phyloP scores from a whole-genome alignment of 2,113 vertebrate genomes.

The Indri indri region DNA sequence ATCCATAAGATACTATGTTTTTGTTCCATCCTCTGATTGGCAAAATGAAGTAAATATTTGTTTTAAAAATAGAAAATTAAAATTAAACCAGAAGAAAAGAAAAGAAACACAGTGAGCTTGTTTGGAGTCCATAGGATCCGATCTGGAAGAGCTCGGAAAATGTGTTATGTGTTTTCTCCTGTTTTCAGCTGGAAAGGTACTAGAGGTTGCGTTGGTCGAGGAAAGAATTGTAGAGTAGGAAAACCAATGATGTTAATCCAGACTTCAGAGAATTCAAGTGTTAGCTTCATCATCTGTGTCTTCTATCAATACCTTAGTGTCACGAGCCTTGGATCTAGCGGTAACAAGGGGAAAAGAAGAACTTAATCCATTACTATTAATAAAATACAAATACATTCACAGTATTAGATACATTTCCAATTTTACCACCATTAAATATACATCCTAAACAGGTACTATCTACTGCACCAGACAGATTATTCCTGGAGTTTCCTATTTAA shows the following conservation, averaged over 20 bases:
- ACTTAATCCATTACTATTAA: not conserved
- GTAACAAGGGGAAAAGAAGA: conserved; percentile 19
- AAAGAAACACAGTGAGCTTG: conserved; percentile 89
- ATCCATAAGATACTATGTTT: conserved; percentile 85
- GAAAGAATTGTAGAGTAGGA: conserved; percentile 82
- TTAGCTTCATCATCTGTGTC: conserved; percentile 97
- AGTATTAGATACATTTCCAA: not conserved
- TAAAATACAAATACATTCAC: conserved; percentile 1
- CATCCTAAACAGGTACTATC: not conserved
- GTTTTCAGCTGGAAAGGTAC: conserved; percentile 86
- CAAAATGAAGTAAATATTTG: conserved; percentile 87
- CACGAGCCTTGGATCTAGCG: conserved; percentile 92
- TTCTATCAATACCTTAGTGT: conserved; percentile 98
- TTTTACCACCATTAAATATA: not conserved
- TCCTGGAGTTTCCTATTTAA: not conserved
- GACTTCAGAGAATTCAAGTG: conserved; percentile 88
- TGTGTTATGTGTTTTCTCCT: conserved; percentile 84
- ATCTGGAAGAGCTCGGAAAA: conserved; percentile 87
- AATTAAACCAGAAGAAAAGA: conserved; percentile 88
- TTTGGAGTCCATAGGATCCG: conserved; percentile 89
- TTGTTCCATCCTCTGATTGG: conserved; percentile 88
- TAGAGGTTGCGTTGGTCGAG: conserved; percentile 84
- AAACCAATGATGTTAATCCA: conserved; percentile 79
- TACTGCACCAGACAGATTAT: not conserved
- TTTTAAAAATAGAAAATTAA: conserved; percentile 88